These are phyloP conservation scores for Drosophila nigricruria DNA, from an alignment of 2,888 invertebrate species.

Conservation along the genomic window DNA sequence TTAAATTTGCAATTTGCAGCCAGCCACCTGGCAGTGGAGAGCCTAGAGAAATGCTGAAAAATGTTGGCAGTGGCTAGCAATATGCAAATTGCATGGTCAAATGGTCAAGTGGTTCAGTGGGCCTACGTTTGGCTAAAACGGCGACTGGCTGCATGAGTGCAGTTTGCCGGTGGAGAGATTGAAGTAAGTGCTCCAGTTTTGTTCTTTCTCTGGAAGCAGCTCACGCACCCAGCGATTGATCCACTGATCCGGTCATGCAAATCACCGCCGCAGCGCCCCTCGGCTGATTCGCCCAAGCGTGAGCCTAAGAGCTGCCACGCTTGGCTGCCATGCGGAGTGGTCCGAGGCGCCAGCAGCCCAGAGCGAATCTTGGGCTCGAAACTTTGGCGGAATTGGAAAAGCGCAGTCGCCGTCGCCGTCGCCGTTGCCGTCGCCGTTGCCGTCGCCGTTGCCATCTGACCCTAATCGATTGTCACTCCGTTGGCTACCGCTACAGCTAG, in stretches of 20 bases:
- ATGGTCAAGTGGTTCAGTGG: constrained; percentile 83
- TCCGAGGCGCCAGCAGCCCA: constrained; percentile 46
- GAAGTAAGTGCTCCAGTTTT: constrained; percentile 72
- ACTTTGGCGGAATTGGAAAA: constrained; percentile 42
- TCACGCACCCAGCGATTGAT: constrained; percentile 70
- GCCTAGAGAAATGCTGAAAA: constrained; percentile 23
- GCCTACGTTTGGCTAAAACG: constrained; percentile 47
- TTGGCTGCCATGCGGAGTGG: constrained; percentile 53
- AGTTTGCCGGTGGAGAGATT: constrained; percentile 27
- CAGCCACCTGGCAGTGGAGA: constrained; percentile 7
- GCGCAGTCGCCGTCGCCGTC: constrained; percentile 7
- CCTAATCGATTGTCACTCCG: constrained; percentile 79
- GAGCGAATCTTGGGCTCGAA: constrained; percentile 40
- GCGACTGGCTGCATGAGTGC: constrained; percentile 55
- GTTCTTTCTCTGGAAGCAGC: constrained; percentile 52
- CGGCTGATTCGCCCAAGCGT: constrained; percentile 51
- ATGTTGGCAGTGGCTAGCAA: constrained; percentile 24
- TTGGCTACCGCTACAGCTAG: constrained; percentile 40
- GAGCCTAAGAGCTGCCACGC: constrained; percentile 44
- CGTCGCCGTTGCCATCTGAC: constrained; percentile 43
- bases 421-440: constrained; percentile 10
- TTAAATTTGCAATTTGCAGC: constrained; percentile 1
- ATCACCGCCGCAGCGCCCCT: constrained; percentile 61
- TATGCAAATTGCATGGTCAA: constrained; percentile 82
- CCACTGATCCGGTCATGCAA: constrained; percentile 73